These are phyloP conservation scores for Dendrolimus kikuchii DNA, from an alignment of 1,140 invertebrate genomes.

Conservation along the genomic window DNA sequence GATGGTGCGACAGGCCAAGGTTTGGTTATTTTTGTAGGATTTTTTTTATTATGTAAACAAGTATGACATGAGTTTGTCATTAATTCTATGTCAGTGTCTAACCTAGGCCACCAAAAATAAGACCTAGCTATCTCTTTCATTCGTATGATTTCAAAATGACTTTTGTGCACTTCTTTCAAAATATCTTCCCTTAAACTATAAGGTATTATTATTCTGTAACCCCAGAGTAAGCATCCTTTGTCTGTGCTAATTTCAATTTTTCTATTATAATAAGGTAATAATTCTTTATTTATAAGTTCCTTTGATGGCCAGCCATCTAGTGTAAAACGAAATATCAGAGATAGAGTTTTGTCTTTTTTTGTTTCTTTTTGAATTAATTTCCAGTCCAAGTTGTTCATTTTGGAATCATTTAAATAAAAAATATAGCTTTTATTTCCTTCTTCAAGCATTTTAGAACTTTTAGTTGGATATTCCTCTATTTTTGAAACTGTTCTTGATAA, in stretches of 20 bases:
- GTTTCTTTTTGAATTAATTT: constrained; percentile 16
- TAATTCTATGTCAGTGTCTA: constrained; percentile 18
- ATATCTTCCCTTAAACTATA: constrained; percentile 9
- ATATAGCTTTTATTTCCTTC: not conserved
- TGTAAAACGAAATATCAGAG: constrained; percentile 10
- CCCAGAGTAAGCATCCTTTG: constrained; percentile 17
- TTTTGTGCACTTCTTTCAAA: constrained; percentile 14
- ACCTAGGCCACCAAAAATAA: constrained; percentile 25
- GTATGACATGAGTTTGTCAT: constrained; percentile 13
- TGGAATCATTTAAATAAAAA: constrained; percentile 16
- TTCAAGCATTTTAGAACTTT: constrained; percentile 2
- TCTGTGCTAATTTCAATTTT: constrained; percentile 16
- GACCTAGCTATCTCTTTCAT: constrained; percentile 16
- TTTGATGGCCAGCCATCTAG: constrained; percentile 19
- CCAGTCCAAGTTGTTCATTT: constrained; percentile 13
- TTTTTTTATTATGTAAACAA: constrained; percentile 10
- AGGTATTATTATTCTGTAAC: constrained; percentile 17
- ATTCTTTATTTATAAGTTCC: constrained; percentile 10
- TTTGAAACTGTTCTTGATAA: constrained; percentile 5
- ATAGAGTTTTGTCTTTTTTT: constrained; percentile 15
- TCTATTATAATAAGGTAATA: constrained; percentile 12
- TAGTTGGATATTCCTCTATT: constrained; percentile 4
- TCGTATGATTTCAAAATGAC: constrained; percentile 16
- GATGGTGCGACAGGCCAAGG: constrained; percentile 11
- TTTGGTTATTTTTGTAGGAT: constrained; percentile 8